Percentiles rank a stretch among this genome's conserved stretches.
phyloP scores from a whole-genome alignment of 2,888 invertebrate genomes.

The Lamellibrachia satsuma region DNA sequence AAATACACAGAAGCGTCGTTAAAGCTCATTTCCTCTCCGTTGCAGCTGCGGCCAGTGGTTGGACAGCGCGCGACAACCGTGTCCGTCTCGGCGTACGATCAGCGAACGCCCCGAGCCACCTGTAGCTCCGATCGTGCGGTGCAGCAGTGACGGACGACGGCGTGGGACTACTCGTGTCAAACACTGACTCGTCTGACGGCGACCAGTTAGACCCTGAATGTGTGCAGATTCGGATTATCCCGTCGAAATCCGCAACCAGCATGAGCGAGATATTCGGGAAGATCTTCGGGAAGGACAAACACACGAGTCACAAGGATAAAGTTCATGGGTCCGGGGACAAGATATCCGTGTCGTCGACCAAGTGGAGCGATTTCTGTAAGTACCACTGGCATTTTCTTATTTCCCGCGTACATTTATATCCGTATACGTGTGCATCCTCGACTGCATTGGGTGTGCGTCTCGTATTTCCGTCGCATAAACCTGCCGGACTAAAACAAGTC shows the following conservation, averaged over 20 bases:
- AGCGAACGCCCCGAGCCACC: not conserved
- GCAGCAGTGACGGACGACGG: not conserved
- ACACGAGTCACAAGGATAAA: constrained; percentile 32
- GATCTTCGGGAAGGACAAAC: constrained; percentile 42
- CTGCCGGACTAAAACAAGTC: no score
- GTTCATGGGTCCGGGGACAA: constrained; percentile 28
- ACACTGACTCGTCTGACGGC: not conserved
- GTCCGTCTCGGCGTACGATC: not conserved
- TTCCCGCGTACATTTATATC: constrained; percentile 45
- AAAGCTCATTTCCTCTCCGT: not conserved
- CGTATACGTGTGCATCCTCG: no score
- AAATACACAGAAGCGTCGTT: not conserved
- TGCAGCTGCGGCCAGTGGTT: not conserved
- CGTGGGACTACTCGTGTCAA: not conserved
- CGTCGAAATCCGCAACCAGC: constrained; percentile 43
- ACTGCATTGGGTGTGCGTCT: no score
- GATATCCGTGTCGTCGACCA: constrained; percentile 25
- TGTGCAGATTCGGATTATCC: not conserved
- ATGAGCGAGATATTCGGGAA: constrained; percentile 41
- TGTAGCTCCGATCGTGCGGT: not conserved
- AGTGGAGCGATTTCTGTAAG: constrained; percentile 38
- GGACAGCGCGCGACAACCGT: not conserved
- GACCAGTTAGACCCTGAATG: not conserved
- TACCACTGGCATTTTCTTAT: constrained; percentile 41
- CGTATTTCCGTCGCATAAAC: no score